These are phyloP conservation scores for Montipora cactus DNA, from an alignment of 64 coral and sea anemone genomes.

Conservation along the genomic window DNA sequence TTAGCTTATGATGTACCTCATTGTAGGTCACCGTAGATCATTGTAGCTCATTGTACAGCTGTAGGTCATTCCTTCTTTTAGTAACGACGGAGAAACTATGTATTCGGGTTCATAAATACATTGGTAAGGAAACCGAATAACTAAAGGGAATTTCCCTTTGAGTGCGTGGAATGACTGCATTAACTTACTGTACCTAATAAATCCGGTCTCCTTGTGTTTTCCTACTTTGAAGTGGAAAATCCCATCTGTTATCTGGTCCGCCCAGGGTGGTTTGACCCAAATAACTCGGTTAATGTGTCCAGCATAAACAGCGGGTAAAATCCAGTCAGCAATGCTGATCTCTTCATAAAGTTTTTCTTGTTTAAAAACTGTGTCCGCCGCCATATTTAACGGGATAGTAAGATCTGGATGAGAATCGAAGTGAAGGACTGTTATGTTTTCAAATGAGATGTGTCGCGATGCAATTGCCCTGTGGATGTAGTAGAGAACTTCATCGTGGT, in stretches of 20 bases:
- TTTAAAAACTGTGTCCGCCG: constrained; percentile 71
- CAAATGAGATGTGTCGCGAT: constrained; percentile 73
- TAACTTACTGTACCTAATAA: constrained; percentile 60
- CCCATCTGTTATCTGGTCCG: constrained; percentile 82
- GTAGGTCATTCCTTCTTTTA: no score
- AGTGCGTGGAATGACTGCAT: background rate
- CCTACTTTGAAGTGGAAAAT: constrained; percentile 80
- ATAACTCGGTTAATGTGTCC: constrained; percentile 91
- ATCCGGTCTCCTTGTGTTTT: constrained; percentile 82
- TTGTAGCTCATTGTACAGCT: no score
- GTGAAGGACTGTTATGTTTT: constrained; percentile 83
- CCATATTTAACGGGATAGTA: constrained; percentile 79
- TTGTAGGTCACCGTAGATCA: no score
- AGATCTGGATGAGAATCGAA: constrained; percentile 96
- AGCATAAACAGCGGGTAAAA: constrained; percentile 95
- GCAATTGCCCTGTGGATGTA: constrained; percentile 95
- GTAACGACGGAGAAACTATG: no score
- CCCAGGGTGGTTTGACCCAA: constrained; percentile 93
- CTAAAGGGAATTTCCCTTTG: background rate
- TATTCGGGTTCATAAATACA: background rate
- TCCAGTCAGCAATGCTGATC: constrained; percentile 98
- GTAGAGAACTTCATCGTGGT: constrained; percentile 93
- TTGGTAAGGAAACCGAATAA: background rate
- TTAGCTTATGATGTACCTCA: no score
- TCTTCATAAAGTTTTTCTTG: constrained; percentile 70